A percentile compares a stretch with the other conserved stretches of the same genome.
Conservation (phyloP, 2,888 invertebrate species). For the Synergus itoensis region DNA sequence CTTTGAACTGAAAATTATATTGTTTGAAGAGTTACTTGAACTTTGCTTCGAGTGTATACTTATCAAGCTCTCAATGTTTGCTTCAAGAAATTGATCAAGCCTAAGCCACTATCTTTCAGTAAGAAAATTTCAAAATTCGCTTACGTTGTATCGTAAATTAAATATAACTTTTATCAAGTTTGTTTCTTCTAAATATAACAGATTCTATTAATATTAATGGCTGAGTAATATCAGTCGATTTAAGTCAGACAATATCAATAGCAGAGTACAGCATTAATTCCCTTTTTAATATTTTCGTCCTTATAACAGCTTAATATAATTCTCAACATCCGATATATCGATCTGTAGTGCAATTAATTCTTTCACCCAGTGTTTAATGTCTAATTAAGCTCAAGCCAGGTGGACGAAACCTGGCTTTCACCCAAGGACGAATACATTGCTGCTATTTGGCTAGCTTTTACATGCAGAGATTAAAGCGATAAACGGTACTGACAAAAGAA, state of each 20-base stretch:
- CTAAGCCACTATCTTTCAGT: neutral
- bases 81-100: slow-evolving; percentile 29
- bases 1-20: neutral
- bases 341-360: slow-evolving; percentile 10
- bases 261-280: too few species aligned
- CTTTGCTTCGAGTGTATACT: slow-evolving; percentile 1
- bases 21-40: neutral
- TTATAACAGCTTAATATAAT: neutral
- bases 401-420: neutral
- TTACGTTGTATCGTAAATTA: neutral
- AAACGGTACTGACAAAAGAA: neutral
- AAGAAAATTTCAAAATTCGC: slow-evolving; percentile 31
- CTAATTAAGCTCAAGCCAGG: neutral
- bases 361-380: neutral
- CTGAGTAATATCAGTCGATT: too few species aligned
- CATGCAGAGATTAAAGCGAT: slow-evolving; percentile 23
- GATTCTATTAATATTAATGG: too few species aligned
- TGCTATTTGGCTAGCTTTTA: slow-evolving; percentile 18
- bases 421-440: neutral
- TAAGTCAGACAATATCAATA: too few species aligned
- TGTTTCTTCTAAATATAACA: neutral
- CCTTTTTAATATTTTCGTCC: too few species aligned
- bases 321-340: neutral
- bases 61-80: slow-evolving; percentile 5
- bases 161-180: neutral